Evolutionary conservation across 2,113 vertebrate genomes (phyloP).

Genomic region (Perca fluviatilis): DNA sequence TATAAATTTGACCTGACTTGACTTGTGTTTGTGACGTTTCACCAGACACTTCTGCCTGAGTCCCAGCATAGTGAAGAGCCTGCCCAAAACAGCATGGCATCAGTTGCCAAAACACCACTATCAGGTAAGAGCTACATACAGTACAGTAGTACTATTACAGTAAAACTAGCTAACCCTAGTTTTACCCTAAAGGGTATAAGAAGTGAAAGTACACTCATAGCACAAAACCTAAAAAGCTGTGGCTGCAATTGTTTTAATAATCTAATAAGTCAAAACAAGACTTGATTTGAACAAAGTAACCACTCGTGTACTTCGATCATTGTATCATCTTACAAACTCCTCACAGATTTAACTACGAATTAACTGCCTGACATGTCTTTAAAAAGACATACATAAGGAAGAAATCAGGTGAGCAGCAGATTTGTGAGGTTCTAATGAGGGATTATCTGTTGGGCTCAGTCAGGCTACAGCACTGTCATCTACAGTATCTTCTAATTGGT

Average conservation of each 20-base stretch:
- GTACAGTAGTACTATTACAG: too few relatives aligned
- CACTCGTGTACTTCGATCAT: not conserved
- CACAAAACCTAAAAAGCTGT: not conserved
- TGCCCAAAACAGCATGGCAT: slow-evolving; percentile 76
- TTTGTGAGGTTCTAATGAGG: not conserved
- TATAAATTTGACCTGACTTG: not conserved
- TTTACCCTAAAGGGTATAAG: not conserved
- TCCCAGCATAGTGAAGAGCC: slow-evolving; percentile 69
- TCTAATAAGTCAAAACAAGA: not conserved
- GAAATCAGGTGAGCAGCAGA: slow-evolving; percentile 33
- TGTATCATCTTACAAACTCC: not conserved
- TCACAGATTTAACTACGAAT: not conserved
- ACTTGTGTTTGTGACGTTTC: slow-evolving; percentile 25
- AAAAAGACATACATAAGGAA: not conserved
- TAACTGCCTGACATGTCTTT: not conserved
- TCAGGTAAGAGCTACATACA: slow-evolving; percentile 69
- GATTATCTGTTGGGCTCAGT: slow-evolving; percentile 18
- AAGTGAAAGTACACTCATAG: not conserved
- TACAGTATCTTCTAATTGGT: slow-evolving; percentile 24
- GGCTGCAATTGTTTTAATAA: not conserved
- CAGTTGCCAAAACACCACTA: slow-evolving; percentile 67
- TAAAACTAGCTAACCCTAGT: not conserved
- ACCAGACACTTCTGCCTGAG: slow-evolving; percentile 73
- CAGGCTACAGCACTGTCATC: slow-evolving; percentile 7
- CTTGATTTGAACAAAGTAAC: not conserved